phyloP scores from a whole-genome alignment of 2,113 vertebrate species.

The Dasypus novemcinctus region DNA sequence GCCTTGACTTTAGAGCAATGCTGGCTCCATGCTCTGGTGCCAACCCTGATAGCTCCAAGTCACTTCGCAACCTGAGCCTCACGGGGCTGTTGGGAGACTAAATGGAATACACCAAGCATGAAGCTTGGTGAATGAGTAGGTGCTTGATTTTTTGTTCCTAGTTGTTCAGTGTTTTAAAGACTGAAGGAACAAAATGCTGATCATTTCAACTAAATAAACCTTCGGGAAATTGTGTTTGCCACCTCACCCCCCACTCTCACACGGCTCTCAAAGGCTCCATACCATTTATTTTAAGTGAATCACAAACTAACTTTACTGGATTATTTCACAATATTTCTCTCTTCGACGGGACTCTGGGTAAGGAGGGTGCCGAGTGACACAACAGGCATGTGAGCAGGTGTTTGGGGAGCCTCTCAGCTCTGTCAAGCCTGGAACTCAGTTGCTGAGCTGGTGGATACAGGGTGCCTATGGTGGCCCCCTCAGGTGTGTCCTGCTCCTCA shows the following conservation, averaged over 20 bases:
- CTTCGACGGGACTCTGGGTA: not conserved
- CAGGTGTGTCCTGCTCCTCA: not conserved
- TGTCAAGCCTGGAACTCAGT: not conserved
- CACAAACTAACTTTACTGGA: not conserved
- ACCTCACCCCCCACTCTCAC: not conserved
- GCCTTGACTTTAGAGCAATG: not conserved
- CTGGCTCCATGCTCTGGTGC: not conserved
- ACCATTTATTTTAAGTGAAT: not conserved
- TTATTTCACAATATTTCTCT: not conserved
- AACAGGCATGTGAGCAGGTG: too few species aligned
- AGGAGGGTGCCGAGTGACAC: not conserved
- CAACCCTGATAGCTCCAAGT: not conserved
- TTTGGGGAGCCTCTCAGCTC: not conserved
- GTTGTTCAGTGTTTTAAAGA: not conserved
- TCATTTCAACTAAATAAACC: not conserved
- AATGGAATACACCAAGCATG: not conserved
- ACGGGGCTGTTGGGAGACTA: not conserved
- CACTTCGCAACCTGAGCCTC: not conserved
- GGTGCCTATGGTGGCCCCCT: rapidly evolving
- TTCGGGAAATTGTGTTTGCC: not conserved
- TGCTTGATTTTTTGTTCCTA: not conserved
- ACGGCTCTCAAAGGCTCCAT: not conserved
- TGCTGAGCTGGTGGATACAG: not conserved
- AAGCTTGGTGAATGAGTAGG: not conserved
- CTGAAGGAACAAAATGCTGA: not conserved